Conservation (phyloP, 1,140 invertebrate species). For the Proctacanthus coquilletti region DNA sequence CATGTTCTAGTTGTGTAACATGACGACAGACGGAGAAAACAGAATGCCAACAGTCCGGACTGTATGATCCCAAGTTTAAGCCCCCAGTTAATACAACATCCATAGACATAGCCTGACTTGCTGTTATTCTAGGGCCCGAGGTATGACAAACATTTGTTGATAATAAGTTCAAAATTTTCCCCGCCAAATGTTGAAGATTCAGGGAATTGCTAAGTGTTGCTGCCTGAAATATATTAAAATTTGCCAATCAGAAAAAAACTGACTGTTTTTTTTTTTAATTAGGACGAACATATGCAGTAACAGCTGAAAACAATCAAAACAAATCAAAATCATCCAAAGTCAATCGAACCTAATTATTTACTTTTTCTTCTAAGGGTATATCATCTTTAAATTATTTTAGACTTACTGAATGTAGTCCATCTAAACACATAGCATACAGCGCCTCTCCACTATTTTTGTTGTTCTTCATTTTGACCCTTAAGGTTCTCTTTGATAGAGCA, state of each 20-base stretch:
- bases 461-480: constrained; percentile 33
- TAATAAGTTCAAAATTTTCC: constrained; percentile 26
- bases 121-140: constrained; percentile 54
- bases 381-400: neutral
- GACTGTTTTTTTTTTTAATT: too few species aligned
- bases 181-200: constrained; percentile 53
- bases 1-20: constrained; percentile 76
- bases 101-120: constrained; percentile 78
- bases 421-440: constrained; percentile 69
- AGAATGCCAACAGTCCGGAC: constrained; percentile 82
- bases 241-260: too few species aligned
- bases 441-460: constrained; percentile 45
- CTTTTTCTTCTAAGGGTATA: constrained; percentile 2
- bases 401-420: constrained; percentile 71
- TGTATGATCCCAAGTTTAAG: constrained; percentile 78
- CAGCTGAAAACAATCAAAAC: constrained; percentile 5
- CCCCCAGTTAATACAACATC: constrained; percentile 62
- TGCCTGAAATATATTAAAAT: constrained; percentile 32
- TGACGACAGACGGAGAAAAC: constrained; percentile 85
- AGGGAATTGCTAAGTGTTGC: constrained; percentile 57
- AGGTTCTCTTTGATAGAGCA: constrained; percentile 36
- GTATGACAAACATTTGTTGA: constrained; percentile 29
- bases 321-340: constrained; percentile 1
- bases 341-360: too few species aligned
- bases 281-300: too few species aligned